These are phyloP conservation scores for Paramacrobiotus metropolitanus DNA, from an alignment of 1,140 invertebrate species.

Conservation along the genomic window DNA sequence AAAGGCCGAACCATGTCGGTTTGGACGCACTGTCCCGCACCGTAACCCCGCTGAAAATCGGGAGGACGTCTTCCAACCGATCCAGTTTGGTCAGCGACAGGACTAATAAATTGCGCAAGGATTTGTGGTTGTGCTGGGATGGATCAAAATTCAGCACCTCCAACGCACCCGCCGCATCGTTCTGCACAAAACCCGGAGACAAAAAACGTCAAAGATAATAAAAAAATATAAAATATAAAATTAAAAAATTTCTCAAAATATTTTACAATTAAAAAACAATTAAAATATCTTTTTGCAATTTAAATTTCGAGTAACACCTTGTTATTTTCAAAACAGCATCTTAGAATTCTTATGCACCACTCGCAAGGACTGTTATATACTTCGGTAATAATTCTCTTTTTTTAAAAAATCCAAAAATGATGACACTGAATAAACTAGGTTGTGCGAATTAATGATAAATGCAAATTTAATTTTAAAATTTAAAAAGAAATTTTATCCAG, in stretches of 20 bases:
- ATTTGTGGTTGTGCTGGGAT: conserved; percentile 33
- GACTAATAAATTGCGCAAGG: conserved; percentile 38
- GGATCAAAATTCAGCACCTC: conserved; percentile 34
- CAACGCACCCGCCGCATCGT: conserved; percentile 35
- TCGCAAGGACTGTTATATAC: too few species aligned
- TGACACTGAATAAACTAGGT: too few species aligned
- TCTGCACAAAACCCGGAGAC: conserved; percentile 18
- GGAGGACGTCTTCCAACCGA: conserved; percentile 36
- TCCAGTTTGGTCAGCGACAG: conserved; percentile 32
- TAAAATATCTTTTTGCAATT: too few species aligned
- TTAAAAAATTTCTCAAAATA: too few species aligned
- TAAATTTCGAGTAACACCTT: too few species aligned
- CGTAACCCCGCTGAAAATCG: conserved; percentile 31
- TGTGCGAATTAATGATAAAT: neutral
- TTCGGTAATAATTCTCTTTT: too few species aligned
- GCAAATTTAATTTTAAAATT: neutral
- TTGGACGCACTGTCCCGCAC: conserved; percentile 26
- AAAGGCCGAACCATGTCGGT: conserved; percentile 10
- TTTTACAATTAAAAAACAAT: too few species aligned
- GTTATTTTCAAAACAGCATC: too few species aligned
- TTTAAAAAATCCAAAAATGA: too few species aligned
- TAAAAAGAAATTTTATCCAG: neutral
- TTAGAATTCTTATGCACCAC: too few species aligned
- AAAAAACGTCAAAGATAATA: too few species aligned
- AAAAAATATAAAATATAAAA: too few species aligned